Percentiles rank a stretch among this genome's conserved stretches.
phyloP scores from a whole-genome alignment of 1,140 invertebrate genomes.

The Drosophila persimilis region DNA sequence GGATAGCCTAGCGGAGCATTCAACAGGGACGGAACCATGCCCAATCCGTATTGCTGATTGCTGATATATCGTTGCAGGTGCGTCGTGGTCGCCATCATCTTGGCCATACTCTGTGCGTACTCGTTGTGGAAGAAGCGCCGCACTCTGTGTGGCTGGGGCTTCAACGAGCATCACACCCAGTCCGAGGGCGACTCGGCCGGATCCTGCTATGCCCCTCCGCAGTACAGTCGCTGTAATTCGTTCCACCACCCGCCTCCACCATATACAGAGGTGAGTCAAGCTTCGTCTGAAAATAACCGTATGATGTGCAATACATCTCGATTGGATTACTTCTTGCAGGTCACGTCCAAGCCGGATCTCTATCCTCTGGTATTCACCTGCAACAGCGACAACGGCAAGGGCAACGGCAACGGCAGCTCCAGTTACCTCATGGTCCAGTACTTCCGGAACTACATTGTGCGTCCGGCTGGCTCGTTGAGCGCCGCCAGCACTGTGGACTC shows the following conservation, averaged over 20 bases:
- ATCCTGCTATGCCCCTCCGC: conserved; percentile 90
- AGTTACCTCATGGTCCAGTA: conserved; percentile 92
- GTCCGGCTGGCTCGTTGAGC: conserved; percentile 88
- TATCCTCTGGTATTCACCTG: conserved; percentile 92
- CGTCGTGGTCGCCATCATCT: conserved; percentile 85
- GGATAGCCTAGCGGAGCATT: neutral
- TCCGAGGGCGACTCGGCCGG: conserved; percentile 89
- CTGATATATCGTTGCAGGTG: conserved; percentile 83
- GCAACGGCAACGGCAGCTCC: conserved; percentile 85
- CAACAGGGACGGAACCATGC: neutral
- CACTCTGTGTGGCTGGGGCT: conserved; percentile 84
- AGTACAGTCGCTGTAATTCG: conserved; percentile 90
- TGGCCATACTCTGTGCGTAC: conserved; percentile 87
- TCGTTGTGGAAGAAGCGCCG: conserved; percentile 86
- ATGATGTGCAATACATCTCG: neutral
- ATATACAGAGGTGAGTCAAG: conserved; percentile 89
- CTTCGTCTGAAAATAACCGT: neutral
- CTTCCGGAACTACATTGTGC: conserved; percentile 89
- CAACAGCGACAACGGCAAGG: conserved; percentile 85
- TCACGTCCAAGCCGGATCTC: conserved; percentile 92
- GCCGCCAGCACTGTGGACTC: conserved; percentile 92
- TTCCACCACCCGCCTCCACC: conserved; percentile 90
- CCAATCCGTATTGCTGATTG: too few relatives aligned
- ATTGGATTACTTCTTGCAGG: conserved; percentile 83
- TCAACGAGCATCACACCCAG: conserved; percentile 82